Conservation (phyloP, 2,797 vertebrate genomes). For the Gallinago solitaria region DNA sequence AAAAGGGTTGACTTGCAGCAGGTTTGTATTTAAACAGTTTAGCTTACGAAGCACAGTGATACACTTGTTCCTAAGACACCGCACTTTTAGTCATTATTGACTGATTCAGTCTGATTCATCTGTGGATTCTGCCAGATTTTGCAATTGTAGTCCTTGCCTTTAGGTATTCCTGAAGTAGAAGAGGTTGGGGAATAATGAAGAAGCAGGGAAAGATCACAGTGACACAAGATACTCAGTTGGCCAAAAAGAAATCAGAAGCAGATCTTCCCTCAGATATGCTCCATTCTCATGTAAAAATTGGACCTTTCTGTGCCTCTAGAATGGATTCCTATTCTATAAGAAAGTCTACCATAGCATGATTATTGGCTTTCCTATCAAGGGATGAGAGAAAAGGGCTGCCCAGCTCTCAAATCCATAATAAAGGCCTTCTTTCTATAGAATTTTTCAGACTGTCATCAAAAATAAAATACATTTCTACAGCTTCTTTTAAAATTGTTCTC, state of each 20-base stretch:
- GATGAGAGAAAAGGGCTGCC: not conserved
- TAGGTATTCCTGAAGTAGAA: not conserved
- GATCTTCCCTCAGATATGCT: not conserved
- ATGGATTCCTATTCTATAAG: not conserved
- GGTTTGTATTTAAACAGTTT: not conserved
- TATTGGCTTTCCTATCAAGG: not conserved
- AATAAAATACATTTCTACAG: not conserved
- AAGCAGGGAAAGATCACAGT: not conserved
- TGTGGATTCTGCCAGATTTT: conserved; percentile 16
- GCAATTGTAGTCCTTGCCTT: not conserved
- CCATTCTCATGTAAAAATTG: not conserved
- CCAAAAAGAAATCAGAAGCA: not conserved
- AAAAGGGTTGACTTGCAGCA: not conserved
- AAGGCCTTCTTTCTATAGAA: not conserved
- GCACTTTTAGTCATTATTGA: conserved; percentile 35
- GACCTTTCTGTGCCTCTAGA: not conserved
- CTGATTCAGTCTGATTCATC: conserved; percentile 25
- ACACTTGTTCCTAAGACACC: not conserved
- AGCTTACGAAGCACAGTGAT: not conserved
- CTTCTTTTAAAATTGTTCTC: not conserved
- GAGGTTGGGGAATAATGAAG: not conserved
- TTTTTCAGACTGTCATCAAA: not conserved
- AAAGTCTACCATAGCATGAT: not conserved
- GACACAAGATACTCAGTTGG: not conserved
- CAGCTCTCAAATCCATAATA: not conserved